Conservation (phyloP, 2,113 vertebrate genomes). For the Odocoileus hemionus region DNA sequence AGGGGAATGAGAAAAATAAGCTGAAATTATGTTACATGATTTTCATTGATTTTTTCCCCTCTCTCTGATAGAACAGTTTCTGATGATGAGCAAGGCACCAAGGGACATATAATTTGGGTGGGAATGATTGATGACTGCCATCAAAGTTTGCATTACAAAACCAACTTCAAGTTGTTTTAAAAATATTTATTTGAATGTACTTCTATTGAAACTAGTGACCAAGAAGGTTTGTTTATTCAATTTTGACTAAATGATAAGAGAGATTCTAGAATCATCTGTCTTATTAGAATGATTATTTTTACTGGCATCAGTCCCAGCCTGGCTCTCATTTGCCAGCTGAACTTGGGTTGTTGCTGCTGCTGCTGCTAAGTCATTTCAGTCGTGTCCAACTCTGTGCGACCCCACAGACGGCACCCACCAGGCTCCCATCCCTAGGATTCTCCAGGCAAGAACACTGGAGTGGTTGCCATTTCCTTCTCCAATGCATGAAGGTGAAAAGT, state of each 20-base stretch:
- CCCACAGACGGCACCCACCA: no score
- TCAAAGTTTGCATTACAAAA: not conserved
- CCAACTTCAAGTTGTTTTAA: slow-evolving; percentile 30
- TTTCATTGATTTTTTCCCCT: not conserved
- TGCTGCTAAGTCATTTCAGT: no score
- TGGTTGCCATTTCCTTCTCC: no score
- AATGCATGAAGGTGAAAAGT: no score
- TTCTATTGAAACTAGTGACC: not conserved
- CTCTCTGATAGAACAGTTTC: not conserved
- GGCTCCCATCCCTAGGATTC: no score
- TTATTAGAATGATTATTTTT: not conserved
- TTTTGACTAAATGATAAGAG: slow-evolving; percentile 22
- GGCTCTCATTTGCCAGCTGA: not conserved
- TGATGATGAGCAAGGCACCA: not conserved
- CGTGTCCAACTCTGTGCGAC: no score
- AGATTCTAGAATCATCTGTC: not conserved
- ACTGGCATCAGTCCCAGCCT: no score
- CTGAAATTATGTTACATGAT: not conserved
- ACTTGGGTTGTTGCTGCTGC: no score
- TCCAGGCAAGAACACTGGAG: no score
- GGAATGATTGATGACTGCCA: not conserved
- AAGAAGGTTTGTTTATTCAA: slow-evolving; percentile 7
- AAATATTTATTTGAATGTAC: not conserved
- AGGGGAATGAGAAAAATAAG: not conserved
- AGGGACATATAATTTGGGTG: not conserved